Conservation (phyloP, 2,113 vertebrate species). For the Hippocampus guttulatus region DNA sequence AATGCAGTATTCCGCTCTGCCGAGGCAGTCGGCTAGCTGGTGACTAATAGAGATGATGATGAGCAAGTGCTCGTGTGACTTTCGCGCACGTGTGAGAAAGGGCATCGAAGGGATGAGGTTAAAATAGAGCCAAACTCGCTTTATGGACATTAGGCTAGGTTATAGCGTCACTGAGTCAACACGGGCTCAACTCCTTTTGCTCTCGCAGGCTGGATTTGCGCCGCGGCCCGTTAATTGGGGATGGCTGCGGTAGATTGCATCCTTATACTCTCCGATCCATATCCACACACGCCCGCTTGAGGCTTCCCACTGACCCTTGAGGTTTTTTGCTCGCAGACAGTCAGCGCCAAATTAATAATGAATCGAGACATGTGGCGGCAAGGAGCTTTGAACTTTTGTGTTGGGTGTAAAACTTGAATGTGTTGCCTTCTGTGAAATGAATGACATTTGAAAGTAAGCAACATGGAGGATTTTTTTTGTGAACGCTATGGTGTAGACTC, state of each 20-base stretch:
- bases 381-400: conserved; percentile 13
- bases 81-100: neutral
- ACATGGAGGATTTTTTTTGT: neutral
- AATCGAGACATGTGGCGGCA: conserved; percentile 17
- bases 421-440: conserved; percentile 11
- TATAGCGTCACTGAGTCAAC: neutral
- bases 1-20: neutral
- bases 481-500: neutral
- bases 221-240: too few species aligned
- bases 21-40: neutral
- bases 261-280: neutral
- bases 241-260: neutral
- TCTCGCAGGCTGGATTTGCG: too few species aligned
- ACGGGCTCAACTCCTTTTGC: too few species aligned
- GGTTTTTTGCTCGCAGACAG: conserved; percentile 13
- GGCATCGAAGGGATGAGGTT: neutral
- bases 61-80: neutral
- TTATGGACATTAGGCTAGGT: neutral
- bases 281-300: neutral
- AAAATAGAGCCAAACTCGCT: neutral
- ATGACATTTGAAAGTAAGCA: conserved; percentile 5
- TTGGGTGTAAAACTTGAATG: conserved; percentile 11
- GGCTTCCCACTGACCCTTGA: conserved; percentile 11
- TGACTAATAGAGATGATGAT: neutral
- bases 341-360: conserved; percentile 23